Percentiles rank a stretch among this genome's conserved stretches.
Conservation (phyloP, 2,113 vertebrate genomes). For the Alouatta palliata region DNA sequence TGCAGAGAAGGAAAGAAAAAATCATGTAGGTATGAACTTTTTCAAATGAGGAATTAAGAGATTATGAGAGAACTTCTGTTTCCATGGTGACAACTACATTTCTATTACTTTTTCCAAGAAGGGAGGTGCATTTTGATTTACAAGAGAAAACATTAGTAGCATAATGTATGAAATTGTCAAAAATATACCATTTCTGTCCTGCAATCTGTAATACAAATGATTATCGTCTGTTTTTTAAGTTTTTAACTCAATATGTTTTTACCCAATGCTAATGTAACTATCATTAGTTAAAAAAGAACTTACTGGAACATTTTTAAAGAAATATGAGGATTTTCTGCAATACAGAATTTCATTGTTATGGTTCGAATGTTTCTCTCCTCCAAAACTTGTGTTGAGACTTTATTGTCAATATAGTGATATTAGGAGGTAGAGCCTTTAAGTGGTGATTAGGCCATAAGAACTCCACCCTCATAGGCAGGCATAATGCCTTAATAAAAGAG, state of each 20-base stretch:
- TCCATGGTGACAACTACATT: background rate
- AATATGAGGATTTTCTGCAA: background rate
- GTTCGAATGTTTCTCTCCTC: background rate
- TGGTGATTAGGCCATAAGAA: background rate
- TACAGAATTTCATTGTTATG: background rate
- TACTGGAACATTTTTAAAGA: background rate
- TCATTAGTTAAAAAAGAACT: background rate
- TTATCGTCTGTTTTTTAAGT: background rate
- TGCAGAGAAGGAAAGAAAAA: background rate
- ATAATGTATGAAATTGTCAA: background rate
- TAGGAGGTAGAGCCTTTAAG: background rate
- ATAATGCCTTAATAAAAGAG: background rate
- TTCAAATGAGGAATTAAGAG: slow-evolving; percentile 31
- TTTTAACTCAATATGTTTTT: background rate
- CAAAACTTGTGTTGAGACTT: background rate
- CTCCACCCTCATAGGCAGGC: no score
- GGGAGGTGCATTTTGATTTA: slow-evolving; percentile 23
- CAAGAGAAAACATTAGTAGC: slow-evolving; percentile 5
- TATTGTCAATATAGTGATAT: background rate
- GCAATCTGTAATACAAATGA: background rate
- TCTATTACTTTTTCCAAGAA: slow-evolving; percentile 30
- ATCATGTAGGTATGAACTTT: background rate
- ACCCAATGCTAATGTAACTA: background rate
- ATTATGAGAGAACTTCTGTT: slow-evolving; percentile 29
- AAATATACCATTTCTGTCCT: background rate